Evolutionary conservation across 2,113 vertebrate genomes (phyloP), one percentile per base, ranked within the genome.

Genomic region (Hypomesus transpacificus): DNA sequence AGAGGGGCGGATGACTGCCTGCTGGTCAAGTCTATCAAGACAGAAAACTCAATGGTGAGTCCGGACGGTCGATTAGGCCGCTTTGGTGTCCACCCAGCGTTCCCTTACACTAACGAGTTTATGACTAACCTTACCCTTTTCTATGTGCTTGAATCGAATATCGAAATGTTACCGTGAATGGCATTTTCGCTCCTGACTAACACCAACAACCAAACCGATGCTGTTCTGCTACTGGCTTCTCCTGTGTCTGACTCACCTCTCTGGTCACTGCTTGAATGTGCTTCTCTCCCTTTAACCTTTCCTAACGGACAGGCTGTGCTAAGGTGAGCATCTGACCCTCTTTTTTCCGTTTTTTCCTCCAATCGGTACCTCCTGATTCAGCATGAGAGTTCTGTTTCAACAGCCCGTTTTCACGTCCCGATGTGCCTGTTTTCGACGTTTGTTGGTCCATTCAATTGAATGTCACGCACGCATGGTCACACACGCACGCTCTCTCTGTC

Each of bases 231-330:
- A 81, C 18, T 71, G 70, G 69, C 85, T 66, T 76, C 66, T 80
- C 56, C 75, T 88, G 71, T 78, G 82, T 60, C 68, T 79, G 81
- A 87, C 63, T 78, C 64, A 52, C 52, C 54, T 74, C 65, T 87
- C 73, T 83, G 78, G 24, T 71, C 86, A 62, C 81, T 68, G 78
- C 84, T 86, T 86, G 86, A 91, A 92, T 92, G 86, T 93, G 70
- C 84, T 79, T 75, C 63, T 87, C 71, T 85, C 79, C 92, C 86
- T 85, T 89, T 84, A 89, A 85, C 92, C 70, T 88, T 92, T 92
- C 93, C 92, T 89, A 92, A 94, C 89, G 96, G 95, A 96, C 94
- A 99, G 96, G 90, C 95, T 84, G 88, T 96, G 87, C 91, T 95
- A 88, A 98, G 97, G 96, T 98, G 94, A 98, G 97, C 91, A 67